Conservation (phyloP, 2,797 vertebrate genomes). For the Thamnophis elegans region DNA sequence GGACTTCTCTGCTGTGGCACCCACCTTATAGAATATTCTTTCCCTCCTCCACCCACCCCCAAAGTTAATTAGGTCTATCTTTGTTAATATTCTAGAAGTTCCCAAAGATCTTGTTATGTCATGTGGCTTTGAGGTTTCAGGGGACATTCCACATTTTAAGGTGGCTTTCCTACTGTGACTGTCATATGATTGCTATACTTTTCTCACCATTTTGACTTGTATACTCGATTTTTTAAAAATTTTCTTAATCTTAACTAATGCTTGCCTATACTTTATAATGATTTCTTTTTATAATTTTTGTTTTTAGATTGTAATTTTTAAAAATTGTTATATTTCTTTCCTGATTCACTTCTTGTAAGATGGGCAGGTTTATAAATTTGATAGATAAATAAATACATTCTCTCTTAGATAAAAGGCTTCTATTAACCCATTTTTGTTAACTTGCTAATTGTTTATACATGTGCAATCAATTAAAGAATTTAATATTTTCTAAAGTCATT, state of each 20-base stretch:
- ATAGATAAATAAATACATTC: neutral
- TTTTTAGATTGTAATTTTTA: neutral
- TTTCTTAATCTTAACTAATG: neutral
- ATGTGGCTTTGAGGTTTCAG: neutral
- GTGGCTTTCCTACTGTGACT: neutral
- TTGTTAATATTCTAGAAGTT: neutral
- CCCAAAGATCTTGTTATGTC: neutral
- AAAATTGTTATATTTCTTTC: neutral
- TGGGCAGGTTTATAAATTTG: neutral
- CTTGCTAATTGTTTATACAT: slow-evolving; percentile 36
- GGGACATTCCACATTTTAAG: neutral
- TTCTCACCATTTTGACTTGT: neutral
- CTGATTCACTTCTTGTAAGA: neutral
- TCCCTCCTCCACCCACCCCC: neutral
- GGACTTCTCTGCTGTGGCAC: neutral
- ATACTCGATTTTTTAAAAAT: neutral
- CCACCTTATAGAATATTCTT: neutral
- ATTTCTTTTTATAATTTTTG: neutral
- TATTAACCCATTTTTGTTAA: slow-evolving; percentile 48
- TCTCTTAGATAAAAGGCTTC: slow-evolving; percentile 27
- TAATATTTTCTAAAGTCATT: slow-evolving; percentile 24
- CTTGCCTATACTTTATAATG: neutral
- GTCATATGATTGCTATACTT: neutral
- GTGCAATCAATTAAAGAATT: slow-evolving; percentile 40
- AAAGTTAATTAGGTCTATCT: neutral